Percentiles rank a stretch among this genome's conserved stretches.
These are phyloP conservation scores for Argyrosomus regius DNA, from an alignment of 2,797 vertebrate genomes.

Conservation along the genomic window DNA sequence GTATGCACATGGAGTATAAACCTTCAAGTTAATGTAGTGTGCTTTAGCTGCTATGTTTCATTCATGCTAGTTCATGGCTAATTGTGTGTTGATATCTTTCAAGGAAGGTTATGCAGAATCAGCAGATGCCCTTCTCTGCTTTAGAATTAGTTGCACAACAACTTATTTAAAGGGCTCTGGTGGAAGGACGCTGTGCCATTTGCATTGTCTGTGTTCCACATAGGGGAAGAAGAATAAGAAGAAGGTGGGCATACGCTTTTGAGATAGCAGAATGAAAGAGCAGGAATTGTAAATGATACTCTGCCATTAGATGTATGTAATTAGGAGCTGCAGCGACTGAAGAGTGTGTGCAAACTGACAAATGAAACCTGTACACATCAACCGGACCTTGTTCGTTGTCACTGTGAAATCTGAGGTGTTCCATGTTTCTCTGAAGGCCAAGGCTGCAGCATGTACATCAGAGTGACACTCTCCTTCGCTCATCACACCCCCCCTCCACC, in stretches of 20 bases:
- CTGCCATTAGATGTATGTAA: conserved; percentile 39
- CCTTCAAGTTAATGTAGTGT: neutral
- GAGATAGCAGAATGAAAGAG: conserved; percentile 30
- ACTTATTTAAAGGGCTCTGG: conserved; percentile 78
- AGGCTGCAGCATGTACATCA: conserved; percentile 53
- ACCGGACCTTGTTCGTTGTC: conserved; percentile 54
- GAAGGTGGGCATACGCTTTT: neutral
- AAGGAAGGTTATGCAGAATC: conserved; percentile 52
- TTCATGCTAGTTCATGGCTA: neutral
- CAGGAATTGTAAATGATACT: conserved; percentile 52
- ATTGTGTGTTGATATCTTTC: conserved; percentile 5
- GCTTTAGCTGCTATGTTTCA: neutral
- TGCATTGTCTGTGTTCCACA: conserved; percentile 5
- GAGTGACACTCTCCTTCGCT: conserved; percentile 31
- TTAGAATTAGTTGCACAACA: conserved; percentile 84
- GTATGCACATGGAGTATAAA: neutral
- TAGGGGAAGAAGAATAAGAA: neutral
- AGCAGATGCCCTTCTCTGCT: conserved; percentile 67
- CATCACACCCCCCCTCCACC: neutral
- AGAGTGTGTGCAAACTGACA: conserved; percentile 48
- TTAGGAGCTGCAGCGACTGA: conserved; percentile 35
- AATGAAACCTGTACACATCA: conserved; percentile 56
- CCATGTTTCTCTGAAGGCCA: conserved; percentile 48
- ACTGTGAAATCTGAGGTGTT: conserved; percentile 49
- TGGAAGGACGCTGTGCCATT: conserved; percentile 70